Conservation (phyloP, 2,797 vertebrate genomes). For the Ficedula albicollis region DNA sequence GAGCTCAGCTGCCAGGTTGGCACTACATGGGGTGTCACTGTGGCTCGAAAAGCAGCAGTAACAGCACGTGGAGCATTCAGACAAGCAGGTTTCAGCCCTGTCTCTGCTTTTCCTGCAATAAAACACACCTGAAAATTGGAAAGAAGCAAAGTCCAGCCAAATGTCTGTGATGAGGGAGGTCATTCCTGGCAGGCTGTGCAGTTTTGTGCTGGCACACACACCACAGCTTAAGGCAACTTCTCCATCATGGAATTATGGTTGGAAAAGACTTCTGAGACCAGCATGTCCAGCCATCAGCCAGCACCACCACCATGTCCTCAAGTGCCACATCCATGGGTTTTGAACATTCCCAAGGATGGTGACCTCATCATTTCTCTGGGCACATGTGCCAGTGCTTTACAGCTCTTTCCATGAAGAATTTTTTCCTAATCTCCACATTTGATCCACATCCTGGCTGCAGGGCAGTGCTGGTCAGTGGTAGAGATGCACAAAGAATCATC, state of each 20-base stretch:
- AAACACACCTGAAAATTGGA: background rate
- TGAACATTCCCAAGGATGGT: background rate
- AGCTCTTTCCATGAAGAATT: no score
- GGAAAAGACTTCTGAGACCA: background rate
- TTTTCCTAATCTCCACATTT: background rate
- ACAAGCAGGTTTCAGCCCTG: background rate
- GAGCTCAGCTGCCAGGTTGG: slow-evolving; percentile 36
- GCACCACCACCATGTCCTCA: background rate
- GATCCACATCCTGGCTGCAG: background rate
- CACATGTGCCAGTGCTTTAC: background rate
- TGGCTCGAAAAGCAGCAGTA: background rate
- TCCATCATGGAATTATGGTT: background rate
- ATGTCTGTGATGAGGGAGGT: background rate
- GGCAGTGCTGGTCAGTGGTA: background rate
- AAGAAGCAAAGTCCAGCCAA: background rate
- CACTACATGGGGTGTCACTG: background rate
- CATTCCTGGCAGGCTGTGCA: background rate
- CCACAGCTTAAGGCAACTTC: background rate
- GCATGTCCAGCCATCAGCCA: background rate
- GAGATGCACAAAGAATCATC: fast-evolving
- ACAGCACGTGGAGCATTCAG: background rate
- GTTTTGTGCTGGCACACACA: background rate
- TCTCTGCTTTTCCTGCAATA: background rate
- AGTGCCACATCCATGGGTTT: background rate
- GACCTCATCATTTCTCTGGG: background rate